Evolutionary conservation across 2,797 vertebrate genomes (phyloP).

Genomic region (Loriculus beryllinus): DNA sequence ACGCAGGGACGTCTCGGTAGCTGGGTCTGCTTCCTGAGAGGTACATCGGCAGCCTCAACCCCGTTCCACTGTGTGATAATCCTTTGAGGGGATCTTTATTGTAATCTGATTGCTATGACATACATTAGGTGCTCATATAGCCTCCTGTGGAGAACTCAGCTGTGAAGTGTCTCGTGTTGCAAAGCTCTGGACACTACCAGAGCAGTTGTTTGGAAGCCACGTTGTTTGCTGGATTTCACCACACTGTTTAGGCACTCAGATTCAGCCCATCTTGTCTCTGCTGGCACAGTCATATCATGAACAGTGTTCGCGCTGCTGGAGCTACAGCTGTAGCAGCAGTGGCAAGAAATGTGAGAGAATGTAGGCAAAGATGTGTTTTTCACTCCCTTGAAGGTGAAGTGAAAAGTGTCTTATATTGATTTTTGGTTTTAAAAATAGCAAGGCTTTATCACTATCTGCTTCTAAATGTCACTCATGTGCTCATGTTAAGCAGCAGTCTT

Average conservation of each 20-base stretch:
- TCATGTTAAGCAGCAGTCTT: not conserved
- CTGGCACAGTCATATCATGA: not conserved
- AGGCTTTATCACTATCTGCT: not conserved
- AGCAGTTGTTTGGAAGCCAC: not conserved
- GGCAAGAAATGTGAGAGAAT: not conserved
- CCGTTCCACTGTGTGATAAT: not conserved
- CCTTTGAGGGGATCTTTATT: not conserved
- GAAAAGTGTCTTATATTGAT: not conserved
- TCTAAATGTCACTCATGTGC: not conserved
- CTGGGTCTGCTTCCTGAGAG: not conserved
- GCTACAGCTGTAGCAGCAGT: not conserved
- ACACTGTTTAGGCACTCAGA: rapidly evolving
- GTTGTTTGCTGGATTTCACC: not conserved
- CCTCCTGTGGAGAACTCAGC: not conserved
- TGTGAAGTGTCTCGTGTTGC: not conserved
- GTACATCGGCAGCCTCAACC: not conserved
- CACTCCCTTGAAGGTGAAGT: not conserved
- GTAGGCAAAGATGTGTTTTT: not conserved
- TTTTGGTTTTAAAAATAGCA: not conserved
- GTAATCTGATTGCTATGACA: not conserved
- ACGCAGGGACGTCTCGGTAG: not conserved
- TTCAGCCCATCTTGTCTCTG: not conserved
- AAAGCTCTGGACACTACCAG: not conserved
- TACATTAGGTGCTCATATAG: not conserved
- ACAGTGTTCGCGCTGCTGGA: not conserved